Evolutionary conservation across 2,797 vertebrate genomes (phyloP).

Genomic region (Picus viridis): DNA sequence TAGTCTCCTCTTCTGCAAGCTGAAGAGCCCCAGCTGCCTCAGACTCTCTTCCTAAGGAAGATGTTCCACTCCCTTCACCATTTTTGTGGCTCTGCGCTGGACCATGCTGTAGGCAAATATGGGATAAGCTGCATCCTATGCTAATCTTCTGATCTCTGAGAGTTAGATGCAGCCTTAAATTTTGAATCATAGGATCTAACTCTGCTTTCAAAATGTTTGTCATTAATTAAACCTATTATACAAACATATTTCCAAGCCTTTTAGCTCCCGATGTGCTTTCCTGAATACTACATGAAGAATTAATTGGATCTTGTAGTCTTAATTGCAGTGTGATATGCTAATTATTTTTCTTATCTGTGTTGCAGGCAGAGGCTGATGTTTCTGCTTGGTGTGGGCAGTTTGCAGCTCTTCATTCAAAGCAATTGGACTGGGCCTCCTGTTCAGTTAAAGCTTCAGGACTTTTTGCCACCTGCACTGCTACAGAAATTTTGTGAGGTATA

Average conservation of each 20-base stretch:
- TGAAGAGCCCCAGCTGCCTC: too few relatives aligned
- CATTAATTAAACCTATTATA: neutral
- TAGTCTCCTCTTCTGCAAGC: too few relatives aligned
- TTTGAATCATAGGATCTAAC: neutral
- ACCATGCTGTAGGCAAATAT: neutral
- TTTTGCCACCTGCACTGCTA: conserved; percentile 82
- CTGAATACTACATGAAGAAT: neutral
- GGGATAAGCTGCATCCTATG: neutral
- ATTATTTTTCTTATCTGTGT: conserved; percentile 5
- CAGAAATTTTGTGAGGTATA: conserved; percentile 83
- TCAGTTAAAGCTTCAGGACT: conserved; percentile 79
- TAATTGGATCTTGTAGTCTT: neutral
- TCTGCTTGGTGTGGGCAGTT: conserved; percentile 86
- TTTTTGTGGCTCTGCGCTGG: too few relatives aligned
- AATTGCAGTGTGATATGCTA: neutral
- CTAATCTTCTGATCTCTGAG: neutral
- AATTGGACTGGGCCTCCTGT: conserved; percentile 95
- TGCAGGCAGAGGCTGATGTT: conserved; percentile 86
- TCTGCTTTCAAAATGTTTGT: neutral
- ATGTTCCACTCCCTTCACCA: too few relatives aligned
- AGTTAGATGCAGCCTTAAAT: neutral
- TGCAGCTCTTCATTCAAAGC: conserved; percentile 92
- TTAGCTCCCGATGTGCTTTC: neutral
- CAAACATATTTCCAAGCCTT: neutral
- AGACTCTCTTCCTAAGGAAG: too few relatives aligned